These are phyloP conservation scores for Enteromius treurensis DNA, from an alignment of 2,797 vertebrate species.

Conservation along the genomic window DNA sequence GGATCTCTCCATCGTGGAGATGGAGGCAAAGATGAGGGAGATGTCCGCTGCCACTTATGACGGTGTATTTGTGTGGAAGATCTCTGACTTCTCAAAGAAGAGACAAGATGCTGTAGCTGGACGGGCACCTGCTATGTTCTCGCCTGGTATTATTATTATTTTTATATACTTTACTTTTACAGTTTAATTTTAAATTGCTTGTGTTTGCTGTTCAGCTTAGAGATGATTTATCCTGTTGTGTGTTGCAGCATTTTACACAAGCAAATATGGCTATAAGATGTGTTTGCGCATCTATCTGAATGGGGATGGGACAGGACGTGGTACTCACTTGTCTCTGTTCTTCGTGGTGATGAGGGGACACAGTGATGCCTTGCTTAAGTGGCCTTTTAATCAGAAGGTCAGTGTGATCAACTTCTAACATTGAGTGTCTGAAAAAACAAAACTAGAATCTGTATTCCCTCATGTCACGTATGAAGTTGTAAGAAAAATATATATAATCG, in stretches of 20 bases:
- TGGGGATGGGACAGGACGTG: conserved; percentile 91
- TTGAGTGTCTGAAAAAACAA: neutral
- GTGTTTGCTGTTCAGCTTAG: neutral
- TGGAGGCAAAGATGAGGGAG: conserved; percentile 90
- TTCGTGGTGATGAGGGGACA: conserved; percentile 98
- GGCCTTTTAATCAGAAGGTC: conserved; percentile 99
- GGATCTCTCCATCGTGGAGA: conserved; percentile 92
- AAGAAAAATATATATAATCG: neutral
- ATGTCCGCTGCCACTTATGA: conserved; percentile 91
- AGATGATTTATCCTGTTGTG: conserved; percentile 8
- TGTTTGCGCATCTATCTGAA: conserved; percentile 95
- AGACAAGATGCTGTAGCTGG: conserved; percentile 93
- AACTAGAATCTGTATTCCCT: too few species aligned
- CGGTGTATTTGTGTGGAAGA: conserved; percentile 95
- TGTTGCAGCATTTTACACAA: conserved; percentile 93
- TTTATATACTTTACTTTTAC: neutral
- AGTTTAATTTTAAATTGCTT: neutral
- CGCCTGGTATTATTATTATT: conserved; percentile 81
- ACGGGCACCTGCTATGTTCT: conserved; percentile 94
- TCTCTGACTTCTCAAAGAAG: conserved; percentile 90
- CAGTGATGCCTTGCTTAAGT: conserved; percentile 90
- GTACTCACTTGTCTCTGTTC: conserved; percentile 93
- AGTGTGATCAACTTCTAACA: neutral
- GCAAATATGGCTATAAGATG: conserved; percentile 99
- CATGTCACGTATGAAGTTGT: neutral